These are phyloP conservation scores for Melanocharis versteri DNA, from an alignment of 2,113 vertebrate genomes.

Conservation along the genomic window DNA sequence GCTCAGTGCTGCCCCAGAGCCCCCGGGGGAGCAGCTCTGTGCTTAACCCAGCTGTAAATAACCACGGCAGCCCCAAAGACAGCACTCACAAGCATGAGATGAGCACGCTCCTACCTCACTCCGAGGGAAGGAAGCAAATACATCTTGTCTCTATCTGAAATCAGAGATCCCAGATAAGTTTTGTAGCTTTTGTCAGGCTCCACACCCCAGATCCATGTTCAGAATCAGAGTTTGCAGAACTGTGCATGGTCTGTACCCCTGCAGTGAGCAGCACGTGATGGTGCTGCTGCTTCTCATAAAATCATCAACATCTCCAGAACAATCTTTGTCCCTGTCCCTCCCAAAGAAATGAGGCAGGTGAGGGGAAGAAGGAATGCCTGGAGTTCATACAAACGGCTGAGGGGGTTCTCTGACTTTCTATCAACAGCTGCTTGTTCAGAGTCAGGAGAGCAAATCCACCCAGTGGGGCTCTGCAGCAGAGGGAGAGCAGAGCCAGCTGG, in stretches of 20 bases:
- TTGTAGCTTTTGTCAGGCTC: not conserved
- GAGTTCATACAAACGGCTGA: not conserved
- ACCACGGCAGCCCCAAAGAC: not conserved
- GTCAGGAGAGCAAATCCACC: not conserved
- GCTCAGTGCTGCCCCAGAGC: too few species aligned
- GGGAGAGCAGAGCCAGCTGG: not conserved
- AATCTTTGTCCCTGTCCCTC: not conserved
- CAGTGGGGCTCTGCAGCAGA: not conserved
- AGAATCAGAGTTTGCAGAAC: not conserved
- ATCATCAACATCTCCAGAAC: not conserved
- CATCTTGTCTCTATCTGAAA: not conserved
- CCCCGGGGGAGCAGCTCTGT: not conserved
- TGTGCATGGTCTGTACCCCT: fast-evolving
- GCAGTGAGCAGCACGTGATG: not conserved
- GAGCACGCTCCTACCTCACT: not conserved
- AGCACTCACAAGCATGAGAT: not conserved
- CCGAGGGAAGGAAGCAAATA: not conserved
- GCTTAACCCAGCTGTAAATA: not conserved
- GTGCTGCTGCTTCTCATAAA: not conserved
- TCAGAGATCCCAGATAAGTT: not conserved
- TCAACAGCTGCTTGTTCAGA: not conserved
- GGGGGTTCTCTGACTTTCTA: not conserved
- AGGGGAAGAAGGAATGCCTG: not conserved
- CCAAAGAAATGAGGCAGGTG: not conserved
- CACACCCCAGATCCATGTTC: not conserved